Conservation (phyloP, 2,113 vertebrate species). For the Toxotes jaculatrix region DNA sequence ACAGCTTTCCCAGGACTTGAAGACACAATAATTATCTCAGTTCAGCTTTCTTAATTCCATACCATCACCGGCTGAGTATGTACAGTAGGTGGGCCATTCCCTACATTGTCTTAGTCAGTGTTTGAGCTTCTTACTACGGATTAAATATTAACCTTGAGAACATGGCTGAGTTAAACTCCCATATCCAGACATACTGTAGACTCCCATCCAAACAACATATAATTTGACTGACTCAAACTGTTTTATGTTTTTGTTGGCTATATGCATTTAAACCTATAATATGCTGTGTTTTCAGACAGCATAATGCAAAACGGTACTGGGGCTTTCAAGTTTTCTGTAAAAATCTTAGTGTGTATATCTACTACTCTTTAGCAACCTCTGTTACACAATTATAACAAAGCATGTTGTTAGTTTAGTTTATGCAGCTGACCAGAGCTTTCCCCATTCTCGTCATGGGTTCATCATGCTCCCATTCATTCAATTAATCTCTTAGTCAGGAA, state of each 20-base stretch:
- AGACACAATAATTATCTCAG: not conserved
- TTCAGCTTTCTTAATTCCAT: conserved; percentile 12
- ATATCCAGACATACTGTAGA: conserved; percentile 1
- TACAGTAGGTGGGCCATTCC: not conserved
- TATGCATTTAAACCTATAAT: not conserved
- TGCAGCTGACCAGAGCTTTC: conserved; percentile 46
- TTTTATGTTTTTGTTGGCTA: not conserved
- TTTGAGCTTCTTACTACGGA: conserved; percentile 30
- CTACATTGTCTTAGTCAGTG: not conserved
- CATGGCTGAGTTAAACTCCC: not conserved
- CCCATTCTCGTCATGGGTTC: conserved; percentile 30
- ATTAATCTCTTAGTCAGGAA: conserved; percentile 35
- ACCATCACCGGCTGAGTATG: not conserved
- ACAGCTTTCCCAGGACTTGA: not conserved
- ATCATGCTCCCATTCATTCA: conserved; percentile 34
- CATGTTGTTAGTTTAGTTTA: conserved; percentile 26
- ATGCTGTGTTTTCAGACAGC: not conserved
- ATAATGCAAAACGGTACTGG: not conserved
- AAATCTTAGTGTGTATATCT: not conserved
- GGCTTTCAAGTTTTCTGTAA: not conserved
- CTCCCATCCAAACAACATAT: not conserved
- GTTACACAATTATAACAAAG: conserved; percentile 28
- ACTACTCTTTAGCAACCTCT: not conserved
- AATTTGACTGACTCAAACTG: conserved; percentile 14
- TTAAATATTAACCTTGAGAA: conserved; percentile 51